Percentiles rank a stretch among this genome's conserved stretches.
Conservation (phyloP, 1,140 invertebrate genomes). For the Artemia franciscana region DNA sequence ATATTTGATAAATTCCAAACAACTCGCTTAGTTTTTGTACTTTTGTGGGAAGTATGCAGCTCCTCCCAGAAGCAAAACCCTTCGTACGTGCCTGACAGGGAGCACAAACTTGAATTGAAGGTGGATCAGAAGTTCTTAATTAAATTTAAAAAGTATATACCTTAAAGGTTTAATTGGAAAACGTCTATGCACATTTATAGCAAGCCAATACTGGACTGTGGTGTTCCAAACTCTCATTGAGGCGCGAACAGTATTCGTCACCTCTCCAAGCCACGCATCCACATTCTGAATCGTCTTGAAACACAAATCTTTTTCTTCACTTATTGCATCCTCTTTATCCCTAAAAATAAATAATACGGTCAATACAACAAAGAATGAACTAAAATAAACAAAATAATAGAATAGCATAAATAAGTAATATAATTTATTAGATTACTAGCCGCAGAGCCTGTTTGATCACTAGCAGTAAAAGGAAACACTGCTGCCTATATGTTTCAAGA, state of each 20-base stretch:
- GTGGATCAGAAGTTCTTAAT: too few relatives aligned
- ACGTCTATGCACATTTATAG: conserved; percentile 58
- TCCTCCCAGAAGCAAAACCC: too few relatives aligned
- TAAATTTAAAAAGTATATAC: conserved; percentile 22
- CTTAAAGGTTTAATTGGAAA: conserved; percentile 41
- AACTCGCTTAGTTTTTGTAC: too few relatives aligned
- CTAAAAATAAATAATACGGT: background rate
- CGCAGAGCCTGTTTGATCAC: too few relatives aligned
- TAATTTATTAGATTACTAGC: background rate
- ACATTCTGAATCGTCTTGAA: conserved; percentile 67
- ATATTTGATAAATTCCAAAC: too few relatives aligned
- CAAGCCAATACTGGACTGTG: conserved; percentile 86
- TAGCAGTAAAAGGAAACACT: too few relatives aligned
- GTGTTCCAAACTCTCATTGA: conserved; percentile 85
- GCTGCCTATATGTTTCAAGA: too few relatives aligned
- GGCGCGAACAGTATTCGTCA: conserved; percentile 43
- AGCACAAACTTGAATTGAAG: too few relatives aligned
- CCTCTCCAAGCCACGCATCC: conserved; percentile 49
- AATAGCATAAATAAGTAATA: background rate
- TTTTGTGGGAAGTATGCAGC: too few relatives aligned
- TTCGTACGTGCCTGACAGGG: too few relatives aligned
- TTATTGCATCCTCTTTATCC: conserved; percentile 14
- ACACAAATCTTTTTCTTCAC: conserved; percentile 34
- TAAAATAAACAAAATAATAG: conserved; percentile 7
- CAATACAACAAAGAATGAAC: background rate